These are phyloP conservation scores for Eubasilissa splendida DNA, from an alignment of 2,888 invertebrate species.

Conservation along the genomic window DNA sequence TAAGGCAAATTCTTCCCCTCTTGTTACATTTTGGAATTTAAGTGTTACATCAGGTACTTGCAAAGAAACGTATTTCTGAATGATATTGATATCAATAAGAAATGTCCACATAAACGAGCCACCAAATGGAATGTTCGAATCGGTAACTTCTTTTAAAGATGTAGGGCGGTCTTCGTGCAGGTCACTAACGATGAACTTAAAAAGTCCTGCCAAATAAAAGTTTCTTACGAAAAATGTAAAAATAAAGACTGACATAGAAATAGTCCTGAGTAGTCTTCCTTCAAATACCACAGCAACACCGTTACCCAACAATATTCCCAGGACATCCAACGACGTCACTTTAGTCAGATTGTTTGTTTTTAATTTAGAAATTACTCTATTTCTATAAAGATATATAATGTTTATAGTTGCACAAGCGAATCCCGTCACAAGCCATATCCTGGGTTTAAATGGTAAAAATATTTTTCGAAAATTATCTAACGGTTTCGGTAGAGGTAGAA, in stretches of 20 bases:
- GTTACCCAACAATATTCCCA: constrained; percentile 4
- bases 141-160: constrained; percentile 1
- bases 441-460: constrained; percentile 6
- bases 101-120: not conserved
- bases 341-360: not conserved
- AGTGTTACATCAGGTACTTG: not conserved
- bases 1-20: constrained; percentile 12
- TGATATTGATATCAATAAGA: not conserved
- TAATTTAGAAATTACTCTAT: not conserved
- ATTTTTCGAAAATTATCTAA: constrained; percentile 17
- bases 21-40: constrained; percentile 21
- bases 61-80: not conserved
- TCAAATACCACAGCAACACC: not conserved
- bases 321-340: not conserved
- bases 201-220: constrained; percentile 10
- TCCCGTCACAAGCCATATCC: not conserved
- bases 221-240: constrained; percentile 32
- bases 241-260: constrained; percentile 1
- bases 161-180: not conserved
- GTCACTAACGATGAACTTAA: constrained; percentile 22
- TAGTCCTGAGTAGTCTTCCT: not conserved
- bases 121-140: constrained; percentile 19
- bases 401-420: not conserved
- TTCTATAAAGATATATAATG: not conserved
- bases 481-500: constrained; percentile 2